Conservation (phyloP, 2,113 vertebrate genomes). For the Propithecus coquereli region DNA sequence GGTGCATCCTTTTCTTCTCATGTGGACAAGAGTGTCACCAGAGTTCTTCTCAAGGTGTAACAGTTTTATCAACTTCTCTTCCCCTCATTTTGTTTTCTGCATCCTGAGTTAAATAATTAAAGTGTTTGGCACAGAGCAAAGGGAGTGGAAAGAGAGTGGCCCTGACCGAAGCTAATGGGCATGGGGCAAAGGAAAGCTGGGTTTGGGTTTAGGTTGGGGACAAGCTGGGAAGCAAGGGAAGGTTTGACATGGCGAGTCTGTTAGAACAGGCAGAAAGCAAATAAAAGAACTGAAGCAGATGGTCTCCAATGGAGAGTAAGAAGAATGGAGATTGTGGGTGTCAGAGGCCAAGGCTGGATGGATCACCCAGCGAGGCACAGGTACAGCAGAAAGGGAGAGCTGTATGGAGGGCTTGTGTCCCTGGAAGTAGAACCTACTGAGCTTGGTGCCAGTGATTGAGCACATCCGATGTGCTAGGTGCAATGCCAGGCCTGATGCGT, state of each 20-base stretch:
- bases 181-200: background rate
- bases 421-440: rapidly evolving
- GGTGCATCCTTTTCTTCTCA: background rate
- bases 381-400: rapidly evolving
- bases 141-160: background rate
- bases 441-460: too few relatives aligned
- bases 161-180: background rate
- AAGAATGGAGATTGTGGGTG: background rate
- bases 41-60: too few relatives aligned
- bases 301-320: background rate
- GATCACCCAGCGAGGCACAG: rapidly evolving
- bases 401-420: rapidly evolving
- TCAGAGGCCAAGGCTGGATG: background rate
- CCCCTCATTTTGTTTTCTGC: background rate
- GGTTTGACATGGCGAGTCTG: background rate
- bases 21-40: background rate
- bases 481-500: background rate
- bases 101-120: background rate
- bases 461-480: rapidly evolving
- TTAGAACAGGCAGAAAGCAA: background rate
- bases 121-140: background rate
- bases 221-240: background rate
- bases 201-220: background rate
- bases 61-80: background rate
- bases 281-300: background rate